A percentile compares a stretch with the other conserved stretches of the same genome.
These are phyloP conservation scores for Sminthurinus signatus DNA, from an alignment of 1,140 invertebrate species.

Conservation along the genomic window DNA sequence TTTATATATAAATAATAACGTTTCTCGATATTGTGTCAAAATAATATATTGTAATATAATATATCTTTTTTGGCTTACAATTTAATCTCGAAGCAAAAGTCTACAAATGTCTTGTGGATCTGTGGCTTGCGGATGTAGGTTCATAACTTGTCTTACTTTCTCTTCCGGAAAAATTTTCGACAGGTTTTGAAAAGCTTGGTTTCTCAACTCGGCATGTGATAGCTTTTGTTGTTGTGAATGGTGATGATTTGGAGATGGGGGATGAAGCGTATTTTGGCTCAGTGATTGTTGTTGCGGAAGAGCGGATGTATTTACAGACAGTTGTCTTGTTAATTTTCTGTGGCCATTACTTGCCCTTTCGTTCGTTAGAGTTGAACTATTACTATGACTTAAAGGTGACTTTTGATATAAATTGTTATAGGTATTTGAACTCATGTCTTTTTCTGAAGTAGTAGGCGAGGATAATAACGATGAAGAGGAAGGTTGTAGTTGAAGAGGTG, in stretches of 20 bases:
- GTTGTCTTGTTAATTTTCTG: constrained; percentile 68
- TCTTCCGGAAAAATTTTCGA: constrained; percentile 80
- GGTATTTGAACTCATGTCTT: constrained; percentile 12
- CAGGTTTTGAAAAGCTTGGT: constrained; percentile 73
- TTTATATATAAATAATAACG: no score
- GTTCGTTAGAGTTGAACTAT: constrained; percentile 35
- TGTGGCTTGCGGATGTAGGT: no score
- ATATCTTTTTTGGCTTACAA: no score
- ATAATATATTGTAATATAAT: no score
- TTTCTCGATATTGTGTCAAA: no score
- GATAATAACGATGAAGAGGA: background rate
- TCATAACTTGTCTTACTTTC: constrained; percentile 73
- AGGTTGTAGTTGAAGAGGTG: background rate
- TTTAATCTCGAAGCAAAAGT: no score
- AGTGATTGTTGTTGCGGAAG: constrained; percentile 1
- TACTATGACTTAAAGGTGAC: background rate
- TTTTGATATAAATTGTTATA: background rate
- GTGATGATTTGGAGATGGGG: no score
- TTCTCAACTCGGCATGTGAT: constrained; percentile 51
- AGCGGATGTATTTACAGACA: constrained; percentile 65
- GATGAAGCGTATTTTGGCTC: no score
- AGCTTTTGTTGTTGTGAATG: no score
- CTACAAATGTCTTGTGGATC: no score
- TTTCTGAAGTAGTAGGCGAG: background rate
- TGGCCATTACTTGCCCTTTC: constrained; percentile 56